phyloP scores from a whole-genome alignment of 2,888 invertebrate species.

The Cremastinae sp. region DNA sequence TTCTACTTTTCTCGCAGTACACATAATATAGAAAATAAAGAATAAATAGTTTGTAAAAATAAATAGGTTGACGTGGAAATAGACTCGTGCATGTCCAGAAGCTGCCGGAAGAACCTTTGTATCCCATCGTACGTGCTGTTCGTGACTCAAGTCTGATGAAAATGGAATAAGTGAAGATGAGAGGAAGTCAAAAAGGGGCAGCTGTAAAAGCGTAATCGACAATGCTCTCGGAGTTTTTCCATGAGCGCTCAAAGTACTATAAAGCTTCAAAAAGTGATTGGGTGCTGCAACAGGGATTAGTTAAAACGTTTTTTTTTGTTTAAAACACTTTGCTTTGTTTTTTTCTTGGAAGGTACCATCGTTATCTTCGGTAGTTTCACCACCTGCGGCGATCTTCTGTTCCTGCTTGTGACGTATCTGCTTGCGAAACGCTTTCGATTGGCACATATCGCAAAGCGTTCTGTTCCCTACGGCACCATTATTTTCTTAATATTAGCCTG shows the following conservation, averaged over 20 bases:
- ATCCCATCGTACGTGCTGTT: slow-evolving; percentile 54
- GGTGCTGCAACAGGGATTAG: slow-evolving; percentile 15
- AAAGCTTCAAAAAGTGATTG: slow-evolving; percentile 5
- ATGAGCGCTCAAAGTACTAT: neutral
- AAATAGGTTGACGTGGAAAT: too few relatives aligned
- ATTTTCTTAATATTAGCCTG: slow-evolving; percentile 66
- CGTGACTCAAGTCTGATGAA: slow-evolving; percentile 40
- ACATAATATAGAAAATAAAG: slow-evolving; percentile 10
- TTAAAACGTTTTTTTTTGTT: slow-evolving; percentile 28
- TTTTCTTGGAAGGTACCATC: slow-evolving; percentile 78
- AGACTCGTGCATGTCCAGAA: slow-evolving; percentile 54
- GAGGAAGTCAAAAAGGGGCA: slow-evolving; percentile 16
- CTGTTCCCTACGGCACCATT: slow-evolving; percentile 89
- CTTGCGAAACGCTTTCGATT: slow-evolving; percentile 88
- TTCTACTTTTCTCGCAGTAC: slow-evolving; percentile 25
- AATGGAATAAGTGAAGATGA: neutral
- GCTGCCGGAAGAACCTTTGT: slow-evolving; percentile 51
- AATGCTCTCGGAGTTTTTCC: slow-evolving; percentile 19
- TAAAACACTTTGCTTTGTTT: slow-evolving; percentile 12
- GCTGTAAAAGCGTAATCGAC: slow-evolving; percentile 27
- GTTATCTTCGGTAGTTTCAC: slow-evolving; percentile 80
- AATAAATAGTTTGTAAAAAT: slow-evolving; percentile 23
- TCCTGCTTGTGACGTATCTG: slow-evolving; percentile 85
- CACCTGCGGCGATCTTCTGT: slow-evolving; percentile 75
- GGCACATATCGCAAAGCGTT: slow-evolving; percentile 93